These are phyloP conservation scores for Lepidonotus clava DNA, from an alignment of 2,888 invertebrate genomes.

Conservation along the genomic window DNA sequence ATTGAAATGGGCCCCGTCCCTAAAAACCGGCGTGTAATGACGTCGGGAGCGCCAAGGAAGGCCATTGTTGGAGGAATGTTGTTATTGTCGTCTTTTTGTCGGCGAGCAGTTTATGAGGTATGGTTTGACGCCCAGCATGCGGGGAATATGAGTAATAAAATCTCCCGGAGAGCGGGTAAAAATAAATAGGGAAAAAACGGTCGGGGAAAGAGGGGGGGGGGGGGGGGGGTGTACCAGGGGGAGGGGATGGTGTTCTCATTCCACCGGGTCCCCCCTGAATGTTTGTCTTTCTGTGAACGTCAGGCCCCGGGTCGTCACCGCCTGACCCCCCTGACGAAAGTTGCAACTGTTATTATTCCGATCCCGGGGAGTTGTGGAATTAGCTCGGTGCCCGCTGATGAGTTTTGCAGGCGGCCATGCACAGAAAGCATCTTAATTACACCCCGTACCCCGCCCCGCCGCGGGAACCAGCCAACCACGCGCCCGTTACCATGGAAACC, in stretches of 20 bases:
- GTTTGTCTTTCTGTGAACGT: too few species aligned
- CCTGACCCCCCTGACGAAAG: not conserved
- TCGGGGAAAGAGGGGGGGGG: not conserved
- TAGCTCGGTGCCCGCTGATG: not conserved
- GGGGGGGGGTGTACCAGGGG: not conserved
- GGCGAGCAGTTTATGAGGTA: not conserved
- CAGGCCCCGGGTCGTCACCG: too few species aligned
- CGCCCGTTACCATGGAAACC: slow-evolving; percentile 44
- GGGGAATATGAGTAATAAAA: slow-evolving; percentile 28
- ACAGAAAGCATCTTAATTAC: not conserved
- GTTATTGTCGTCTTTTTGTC: slow-evolving; percentile 30
- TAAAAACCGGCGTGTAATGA: slow-evolving; percentile 34
- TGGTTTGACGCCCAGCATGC: slow-evolving; percentile 1
- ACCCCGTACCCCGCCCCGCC: not conserved
- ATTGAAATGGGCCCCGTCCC: slow-evolving; percentile 6
- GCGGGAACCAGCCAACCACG: not conserved
- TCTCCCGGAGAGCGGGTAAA: not conserved
- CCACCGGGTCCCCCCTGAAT: too few species aligned
- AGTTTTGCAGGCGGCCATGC: slow-evolving; percentile 23
- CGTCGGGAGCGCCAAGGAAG: not conserved
- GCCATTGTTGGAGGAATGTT: slow-evolving; percentile 25
- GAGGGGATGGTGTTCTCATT: too few species aligned
- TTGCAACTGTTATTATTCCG: not conserved
- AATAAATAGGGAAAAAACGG: not conserved
- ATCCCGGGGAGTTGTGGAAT: slow-evolving; percentile 5